Percentiles rank a stretch among this genome's conserved stretches.
Conservation (phyloP, 2,888 invertebrate species). For the Poecilus cupreus region DNA sequence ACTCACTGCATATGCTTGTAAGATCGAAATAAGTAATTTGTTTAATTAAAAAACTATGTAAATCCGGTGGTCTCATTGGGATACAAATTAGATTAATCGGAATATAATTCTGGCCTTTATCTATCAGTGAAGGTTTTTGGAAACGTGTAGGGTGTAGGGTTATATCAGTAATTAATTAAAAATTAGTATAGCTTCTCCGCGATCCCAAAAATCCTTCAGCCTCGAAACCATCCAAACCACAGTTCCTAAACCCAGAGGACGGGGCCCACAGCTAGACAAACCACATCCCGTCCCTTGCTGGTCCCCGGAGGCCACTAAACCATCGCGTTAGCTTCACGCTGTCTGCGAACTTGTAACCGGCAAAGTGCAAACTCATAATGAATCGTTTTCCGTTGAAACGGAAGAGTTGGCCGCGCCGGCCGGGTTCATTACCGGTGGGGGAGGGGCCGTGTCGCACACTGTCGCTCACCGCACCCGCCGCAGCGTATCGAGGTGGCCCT, state of each 20-base stretch:
- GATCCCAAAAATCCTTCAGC: neutral
- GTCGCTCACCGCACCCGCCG: neutral
- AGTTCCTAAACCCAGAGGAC: neutral
- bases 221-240: neutral
- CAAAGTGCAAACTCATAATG: constrained; percentile 36
- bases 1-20: too few relatives aligned
- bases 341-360: constrained; percentile 26
- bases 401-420: neutral
- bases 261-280: neutral
- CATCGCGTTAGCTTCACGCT: constrained; percentile 31
- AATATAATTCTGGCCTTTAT: too few relatives aligned
- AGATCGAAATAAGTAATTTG: too few relatives aligned
- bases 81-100: too few relatives aligned
- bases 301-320: constrained; percentile 15
- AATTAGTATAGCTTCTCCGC: neutral
- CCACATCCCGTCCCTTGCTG: neutral
- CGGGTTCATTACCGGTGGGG: neutral
- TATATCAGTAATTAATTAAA: too few relatives aligned
- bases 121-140: too few relatives aligned
- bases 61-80: too few relatives aligned
- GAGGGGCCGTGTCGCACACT: neutral
- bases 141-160: too few relatives aligned
- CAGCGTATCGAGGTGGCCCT: constrained; percentile 16
- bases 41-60: too few relatives aligned
- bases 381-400: constrained; percentile 43